Evolutionary conservation across 2,797 vertebrate species (phyloP).

Genomic region (Enteromius mattozi): DNA sequence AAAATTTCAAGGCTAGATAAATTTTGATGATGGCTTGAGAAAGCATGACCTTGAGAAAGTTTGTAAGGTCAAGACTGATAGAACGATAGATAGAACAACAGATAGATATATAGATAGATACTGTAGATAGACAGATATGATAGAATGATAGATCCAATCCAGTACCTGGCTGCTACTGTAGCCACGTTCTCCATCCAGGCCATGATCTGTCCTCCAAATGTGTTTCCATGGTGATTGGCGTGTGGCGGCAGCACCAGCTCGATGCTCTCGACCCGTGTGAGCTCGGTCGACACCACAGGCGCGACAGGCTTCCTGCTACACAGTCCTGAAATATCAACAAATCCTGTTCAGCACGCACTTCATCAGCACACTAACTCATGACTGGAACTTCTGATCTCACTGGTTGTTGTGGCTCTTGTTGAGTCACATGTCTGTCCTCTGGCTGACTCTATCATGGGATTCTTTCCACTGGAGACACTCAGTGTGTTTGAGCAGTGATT

Average conservation of each 20-base stretch:
- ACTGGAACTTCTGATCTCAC: not conserved
- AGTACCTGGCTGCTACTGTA: constrained; percentile 92
- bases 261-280: constrained; percentile 92
- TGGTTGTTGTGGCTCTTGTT: not conserved
- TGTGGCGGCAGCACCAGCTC: constrained; percentile 95
- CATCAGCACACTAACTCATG: constrained; percentile 39
- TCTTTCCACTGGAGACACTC: constrained; percentile 2
- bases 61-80: not conserved
- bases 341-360: constrained; percentile 78
- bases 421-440: constrained; percentile 5
- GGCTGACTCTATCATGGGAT: constrained; percentile 27
- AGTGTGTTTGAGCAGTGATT: not conserved
- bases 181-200: constrained; percentile 99
- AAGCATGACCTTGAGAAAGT: not conserved
- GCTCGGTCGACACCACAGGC: constrained; percentile 6
- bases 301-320: not conserved
- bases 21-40: not conserved
- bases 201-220: constrained; percentile 98
- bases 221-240: constrained; percentile 95
- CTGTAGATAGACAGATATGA: not conserved
- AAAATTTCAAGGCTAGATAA: not conserved
- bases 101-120: not conserved
- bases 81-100: not conserved
- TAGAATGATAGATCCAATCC: not conserved
- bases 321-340: constrained; percentile 33